Conservation (phyloP, 1,140 invertebrate species). For the Cherax destructor region DNA sequence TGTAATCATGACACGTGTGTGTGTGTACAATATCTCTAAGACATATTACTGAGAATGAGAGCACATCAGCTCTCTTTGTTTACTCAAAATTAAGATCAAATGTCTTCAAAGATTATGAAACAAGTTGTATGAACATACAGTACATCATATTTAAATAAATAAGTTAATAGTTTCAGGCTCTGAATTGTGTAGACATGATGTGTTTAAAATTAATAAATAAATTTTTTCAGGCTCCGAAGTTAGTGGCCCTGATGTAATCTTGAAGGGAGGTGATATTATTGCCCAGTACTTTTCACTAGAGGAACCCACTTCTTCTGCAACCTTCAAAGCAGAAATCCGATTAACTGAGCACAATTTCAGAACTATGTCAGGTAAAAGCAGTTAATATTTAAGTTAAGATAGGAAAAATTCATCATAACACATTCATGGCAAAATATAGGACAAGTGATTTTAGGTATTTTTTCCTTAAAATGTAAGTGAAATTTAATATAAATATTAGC, state of each 20-base stretch:
- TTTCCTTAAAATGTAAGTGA: no score
- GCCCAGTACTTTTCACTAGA: conserved; percentile 86
- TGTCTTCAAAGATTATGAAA: not conserved
- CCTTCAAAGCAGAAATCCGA: conserved; percentile 77
- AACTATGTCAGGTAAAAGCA: conserved; percentile 66
- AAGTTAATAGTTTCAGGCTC: no score
- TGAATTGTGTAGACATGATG: not conserved
- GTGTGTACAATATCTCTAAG: no score
- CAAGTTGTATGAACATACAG: not conserved
- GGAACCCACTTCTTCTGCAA: conserved; percentile 81
- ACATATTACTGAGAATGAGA: no score
- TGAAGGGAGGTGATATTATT: conserved; percentile 82
- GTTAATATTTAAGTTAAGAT: no score
- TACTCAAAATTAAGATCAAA: not conserved
- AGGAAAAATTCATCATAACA: no score
- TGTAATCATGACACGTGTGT: no score
- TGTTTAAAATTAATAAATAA: no score
- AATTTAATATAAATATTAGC: no score
- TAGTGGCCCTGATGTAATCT: conserved; percentile 84
- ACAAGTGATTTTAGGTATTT: no score
- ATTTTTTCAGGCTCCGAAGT: conserved; percentile 78
- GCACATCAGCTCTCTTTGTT: not conserved
- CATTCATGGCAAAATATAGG: no score
- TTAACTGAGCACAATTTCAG: conserved; percentile 86
- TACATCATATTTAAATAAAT: no score